A percentile compares a stretch with the other conserved stretches of the same genome.
These are phyloP conservation scores for Psittacara wagleri DNA, from an alignment of 2,113 vertebrate species.

Conservation along the genomic window DNA sequence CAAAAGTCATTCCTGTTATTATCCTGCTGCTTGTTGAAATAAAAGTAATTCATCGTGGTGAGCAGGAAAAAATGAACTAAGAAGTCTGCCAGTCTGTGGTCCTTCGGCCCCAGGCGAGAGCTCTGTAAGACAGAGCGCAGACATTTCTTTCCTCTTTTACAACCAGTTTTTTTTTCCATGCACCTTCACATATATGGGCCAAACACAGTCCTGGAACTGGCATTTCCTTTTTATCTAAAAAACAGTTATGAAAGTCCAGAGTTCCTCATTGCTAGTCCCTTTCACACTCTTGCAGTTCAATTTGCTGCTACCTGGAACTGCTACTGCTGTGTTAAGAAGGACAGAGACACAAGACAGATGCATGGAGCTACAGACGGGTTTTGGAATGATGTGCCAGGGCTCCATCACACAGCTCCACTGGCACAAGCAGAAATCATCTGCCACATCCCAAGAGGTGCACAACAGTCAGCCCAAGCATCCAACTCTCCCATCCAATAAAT, in stretches of 20 bases:
- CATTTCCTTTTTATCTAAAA: not conserved
- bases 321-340: not conserved
- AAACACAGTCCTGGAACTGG: not conserved
- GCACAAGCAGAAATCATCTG: not conserved
- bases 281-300: not conserved
- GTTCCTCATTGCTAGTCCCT: not conserved
- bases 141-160: not conserved
- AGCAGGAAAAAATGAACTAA: not conserved
- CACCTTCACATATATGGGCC: not conserved
- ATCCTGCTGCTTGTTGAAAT: not conserved
- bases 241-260: not conserved
- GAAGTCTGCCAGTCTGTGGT: not conserved
- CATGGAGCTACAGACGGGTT: not conserved
- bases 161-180: not conserved
- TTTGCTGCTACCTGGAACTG: not conserved
- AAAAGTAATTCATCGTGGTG: not conserved
- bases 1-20: not conserved
- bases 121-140: not conserved
- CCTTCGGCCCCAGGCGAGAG: not conserved
- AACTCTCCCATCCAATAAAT: not conserved
- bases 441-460: rapidly evolving
- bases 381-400: not conserved
- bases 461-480: not conserved
- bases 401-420: not conserved
- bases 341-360: not conserved